Percentiles rank a stretch among this genome's conserved stretches.
phyloP scores from a whole-genome alignment of 2,113 vertebrate genomes.

The Alethe castanea region DNA sequence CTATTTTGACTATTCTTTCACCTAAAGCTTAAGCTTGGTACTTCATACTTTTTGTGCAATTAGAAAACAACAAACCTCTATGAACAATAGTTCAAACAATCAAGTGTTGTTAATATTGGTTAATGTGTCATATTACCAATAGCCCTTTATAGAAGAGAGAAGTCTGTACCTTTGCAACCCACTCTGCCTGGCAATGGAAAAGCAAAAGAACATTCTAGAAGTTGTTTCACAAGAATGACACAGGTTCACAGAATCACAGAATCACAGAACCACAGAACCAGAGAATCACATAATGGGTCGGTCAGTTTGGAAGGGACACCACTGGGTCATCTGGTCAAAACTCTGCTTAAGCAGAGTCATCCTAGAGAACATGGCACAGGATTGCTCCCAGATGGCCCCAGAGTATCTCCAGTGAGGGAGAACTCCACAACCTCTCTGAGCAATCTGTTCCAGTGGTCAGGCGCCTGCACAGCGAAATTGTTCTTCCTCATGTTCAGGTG shows the following conservation, averaged over 20 bases:
- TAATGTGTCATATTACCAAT: neutral
- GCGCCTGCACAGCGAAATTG: neutral
- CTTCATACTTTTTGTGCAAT: neutral
- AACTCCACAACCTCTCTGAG: neutral
- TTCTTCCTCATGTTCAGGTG: neutral
- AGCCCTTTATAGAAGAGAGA: neutral
- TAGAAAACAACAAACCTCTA: neutral
- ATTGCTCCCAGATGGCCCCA: neutral
- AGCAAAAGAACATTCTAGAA: neutral
- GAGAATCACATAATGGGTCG: neutral
- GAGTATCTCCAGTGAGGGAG: neutral
- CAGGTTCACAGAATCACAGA: neutral
- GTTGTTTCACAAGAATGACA: neutral
- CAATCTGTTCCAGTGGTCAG: fast-evolving
- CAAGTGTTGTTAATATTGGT: neutral
- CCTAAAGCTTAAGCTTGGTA: neutral
- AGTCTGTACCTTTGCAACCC: neutral
- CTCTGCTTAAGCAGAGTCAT: neutral
- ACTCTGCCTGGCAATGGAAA: neutral
- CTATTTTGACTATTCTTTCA: neutral
- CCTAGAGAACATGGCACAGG: neutral
- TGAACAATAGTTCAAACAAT: neutral
- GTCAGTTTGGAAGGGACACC: neutral
- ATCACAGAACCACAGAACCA: neutral
- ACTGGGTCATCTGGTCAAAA: neutral